Conservation (phyloP, 2,797 vertebrate genomes). For the Lacerta bilineata region DNA sequence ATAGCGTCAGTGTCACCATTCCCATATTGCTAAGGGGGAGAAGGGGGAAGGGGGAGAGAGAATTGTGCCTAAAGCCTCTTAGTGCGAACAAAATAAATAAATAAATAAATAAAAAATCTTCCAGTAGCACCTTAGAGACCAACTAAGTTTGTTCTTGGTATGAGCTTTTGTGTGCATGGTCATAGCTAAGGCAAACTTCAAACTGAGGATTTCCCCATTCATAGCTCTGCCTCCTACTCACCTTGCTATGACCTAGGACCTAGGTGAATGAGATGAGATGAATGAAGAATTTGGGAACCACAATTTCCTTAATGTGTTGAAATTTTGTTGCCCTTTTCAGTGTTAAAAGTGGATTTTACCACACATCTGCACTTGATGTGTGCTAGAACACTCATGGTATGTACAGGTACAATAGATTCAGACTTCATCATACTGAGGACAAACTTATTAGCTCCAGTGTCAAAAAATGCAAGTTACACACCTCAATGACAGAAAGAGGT, state of each 20-base stretch:
- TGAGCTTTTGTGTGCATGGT: too few relatives aligned
- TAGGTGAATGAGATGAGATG: not conserved
- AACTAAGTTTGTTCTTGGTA: too few relatives aligned
- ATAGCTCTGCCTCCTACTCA: not conserved
- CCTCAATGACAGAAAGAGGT: not conserved
- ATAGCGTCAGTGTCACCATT: too few relatives aligned
- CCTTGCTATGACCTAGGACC: not conserved
- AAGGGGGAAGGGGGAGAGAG: not conserved
- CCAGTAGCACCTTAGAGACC: too few relatives aligned
- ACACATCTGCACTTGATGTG: not conserved
- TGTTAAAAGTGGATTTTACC: not conserved
- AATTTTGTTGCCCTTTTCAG: not conserved
- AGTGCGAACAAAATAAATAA: too few relatives aligned
- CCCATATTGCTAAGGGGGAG: not conserved
- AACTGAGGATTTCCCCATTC: not conserved
- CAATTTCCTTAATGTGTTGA: not conserved
- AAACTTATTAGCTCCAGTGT: too few relatives aligned
- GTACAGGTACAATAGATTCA: not conserved
- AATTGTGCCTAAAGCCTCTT: not conserved
- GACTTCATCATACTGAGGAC: not conserved
- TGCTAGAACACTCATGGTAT: not conserved
- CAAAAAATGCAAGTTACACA: not conserved
- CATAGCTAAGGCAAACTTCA: not conserved
- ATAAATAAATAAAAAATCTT: too few relatives aligned
- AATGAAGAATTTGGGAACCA: not conserved